Base-by-base conservation (phyloP, 1,140 invertebrate species). In the Papilio helenus region DNA sequence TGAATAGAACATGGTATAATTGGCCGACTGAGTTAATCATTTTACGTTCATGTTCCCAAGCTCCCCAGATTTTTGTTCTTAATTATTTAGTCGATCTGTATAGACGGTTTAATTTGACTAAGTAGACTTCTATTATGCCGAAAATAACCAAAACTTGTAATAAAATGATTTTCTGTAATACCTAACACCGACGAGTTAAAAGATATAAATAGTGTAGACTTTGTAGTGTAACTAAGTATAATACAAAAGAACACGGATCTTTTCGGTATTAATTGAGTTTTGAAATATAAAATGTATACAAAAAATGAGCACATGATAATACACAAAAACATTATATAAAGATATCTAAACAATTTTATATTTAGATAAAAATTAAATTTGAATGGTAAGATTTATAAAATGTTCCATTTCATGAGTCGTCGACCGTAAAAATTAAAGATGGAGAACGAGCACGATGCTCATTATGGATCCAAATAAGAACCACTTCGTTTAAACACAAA, bases 1-100 rank as follows among this genome's bases (percentile, higher is more conserved):
- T 81, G 72, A 79, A 80, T 84, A 88, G 84, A 86, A 89, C 88
- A 90, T 79, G 76, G 72, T 85, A 87, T 92, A 91, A 92, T 92
- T 91, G 90, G 89, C 85, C 79, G 82, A 85, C 82, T 84, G 84
- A 89, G 85, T 90, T 92, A 90, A 90, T 91, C 89, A 85, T 85
- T 88, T 82, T 84, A 81, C 73, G 58, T 80, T 65, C 71, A 71
- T 80, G 55, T 74, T 74, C 72, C 46, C 72, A 34, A 39, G 26
- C 42, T 72, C 34, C 34, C 1, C 34, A 39, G 34, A 39, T 5
- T 65, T 12, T n/a, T 23, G 18, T 14, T 4, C n/a, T 76, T 20
- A 2, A 39, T 61, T 65, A 20, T 76, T 77, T 77, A 0, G 1
- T 73, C 20, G 3, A 42, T 20, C 12, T 73, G 44, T 73, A 73